These are phyloP conservation scores for Bombyx mori DNA, from an alignment of 1,140 invertebrate species.

Conservation along the genomic window ASM3026992v2 NC_085129.1:9427001-9427500, in stretches of 20 bases:
- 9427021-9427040: too few relatives aligned
- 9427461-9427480: not conserved
- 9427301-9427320: conserved; percentile 50
- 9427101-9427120: too few relatives aligned
- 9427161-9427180: conserved; percentile 15
- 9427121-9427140: too few relatives aligned
- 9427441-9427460: not conserved
- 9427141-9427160: not conserved
- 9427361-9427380: too few relatives aligned
- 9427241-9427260: conserved; percentile 45
- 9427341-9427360: conserved; percentile 5
- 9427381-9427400: too few relatives aligned
- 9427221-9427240: conserved; percentile 17
- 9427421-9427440: not conserved
- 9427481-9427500: too few relatives aligned
- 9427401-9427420: too few relatives aligned
- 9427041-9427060: too few relatives aligned
- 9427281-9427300: conserved; percentile 64
- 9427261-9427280: conserved; percentile 46
- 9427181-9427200: conserved; percentile 16
- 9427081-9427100: too few relatives aligned
- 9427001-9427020: too few relatives aligned
- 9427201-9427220: conserved; percentile 14
- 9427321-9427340: conserved; percentile 35
- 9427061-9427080: too few relatives aligned